A percentile compares a stretch with the other conserved stretches of the same genome.
Conservation (phyloP, 2,888 invertebrate genomes). For the Timandra comae region DNA sequence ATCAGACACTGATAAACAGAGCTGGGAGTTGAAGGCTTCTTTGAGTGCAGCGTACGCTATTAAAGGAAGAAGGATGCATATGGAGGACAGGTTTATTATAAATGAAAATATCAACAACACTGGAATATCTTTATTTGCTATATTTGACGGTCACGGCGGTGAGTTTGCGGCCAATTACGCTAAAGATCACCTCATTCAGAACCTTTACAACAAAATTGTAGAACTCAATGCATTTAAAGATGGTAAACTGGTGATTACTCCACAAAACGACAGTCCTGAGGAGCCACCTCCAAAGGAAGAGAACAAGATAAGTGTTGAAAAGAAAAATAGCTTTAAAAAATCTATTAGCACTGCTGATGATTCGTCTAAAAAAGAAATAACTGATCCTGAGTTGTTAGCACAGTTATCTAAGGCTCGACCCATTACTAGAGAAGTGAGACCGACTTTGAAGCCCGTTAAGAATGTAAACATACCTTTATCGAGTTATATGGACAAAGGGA, state of each 20-base stretch:
- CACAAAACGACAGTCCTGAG: constrained; percentile 46
- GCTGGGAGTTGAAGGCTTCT: constrained; percentile 86
- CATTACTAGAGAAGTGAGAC: constrained; percentile 77
- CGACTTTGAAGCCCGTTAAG: constrained; percentile 59
- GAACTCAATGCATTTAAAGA: constrained; percentile 83
- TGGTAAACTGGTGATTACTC: constrained; percentile 64
- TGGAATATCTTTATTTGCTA: constrained; percentile 91
- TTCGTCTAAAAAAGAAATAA: constrained; percentile 77
- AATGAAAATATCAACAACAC: constrained; percentile 90
- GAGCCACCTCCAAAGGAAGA: constrained; percentile 64
- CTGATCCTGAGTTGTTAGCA: constrained; percentile 81
- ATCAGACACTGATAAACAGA: constrained; percentile 73
- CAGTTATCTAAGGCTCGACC: constrained; percentile 79
- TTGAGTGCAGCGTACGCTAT: constrained; percentile 92
- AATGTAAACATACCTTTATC: constrained; percentile 69
- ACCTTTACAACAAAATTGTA: constrained; percentile 84
- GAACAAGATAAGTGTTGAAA: constrained; percentile 53
- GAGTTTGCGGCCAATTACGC: constrained; percentile 96
- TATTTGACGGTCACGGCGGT: constrained; percentile 97
- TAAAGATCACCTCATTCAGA: constrained; percentile 90
- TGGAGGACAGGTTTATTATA: constrained; percentile 96
- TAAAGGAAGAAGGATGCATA: constrained; percentile 91
- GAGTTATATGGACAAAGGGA: constrained; percentile 84
- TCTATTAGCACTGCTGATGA: constrained; percentile 79
- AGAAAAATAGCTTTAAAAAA: constrained; percentile 81